Evolutionary conservation across 2,888 invertebrate genomes (phyloP), one percentile per base, ranked within the genome.

Genomic region (Chelonus formosanus): DNA sequence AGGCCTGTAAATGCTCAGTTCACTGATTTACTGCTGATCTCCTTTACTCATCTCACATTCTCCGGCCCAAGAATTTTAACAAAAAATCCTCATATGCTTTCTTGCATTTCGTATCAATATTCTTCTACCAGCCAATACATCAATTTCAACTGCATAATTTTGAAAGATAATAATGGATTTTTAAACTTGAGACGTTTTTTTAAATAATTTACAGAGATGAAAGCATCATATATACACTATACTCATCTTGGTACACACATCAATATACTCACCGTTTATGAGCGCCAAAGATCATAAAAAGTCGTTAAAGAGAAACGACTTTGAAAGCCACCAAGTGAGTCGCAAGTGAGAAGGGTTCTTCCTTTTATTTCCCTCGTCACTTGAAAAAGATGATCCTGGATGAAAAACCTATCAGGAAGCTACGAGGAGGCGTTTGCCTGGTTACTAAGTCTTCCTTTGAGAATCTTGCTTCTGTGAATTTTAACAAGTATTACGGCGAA

Each of bases 1-100:
- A 80, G 75, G 78, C 78, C 81, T 80, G 79, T 82, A 82, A 83
- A 83, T 74, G 82, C 61, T 81, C 79, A 73, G 68, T 68, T 72
- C 67, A 63, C 76, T 81, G 82, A 83, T 83, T 83, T 83, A 83
- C 80, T 80, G 76, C 79, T 74, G 47, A 47, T 56, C 45, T 66
- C 61, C 57, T 62, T 66, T 66, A 56, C 57, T 45, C 52, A 50
- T 66, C 61, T 62, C 57, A 61, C 44, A 66, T 56, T 62, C 61
- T 52, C 48, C 56, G 36, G 5, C 43, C 31, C 31, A 61, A 61
- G 61, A 59, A 59, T 59, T 31, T 20, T 3, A 50, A 59, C 47
- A 59, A 61, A 61, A 61, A 53, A 52, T 61, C 20, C 31, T 53
- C 53, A 52, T 64, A 62, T 65, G 64, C 44, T 63, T 48, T 35